Percentiles rank a stretch among this genome's conserved stretches.
phyloP scores from a whole-genome alignment of 2,888 invertebrate genomes.

The Hemistola chrysoprasaria region DNA sequence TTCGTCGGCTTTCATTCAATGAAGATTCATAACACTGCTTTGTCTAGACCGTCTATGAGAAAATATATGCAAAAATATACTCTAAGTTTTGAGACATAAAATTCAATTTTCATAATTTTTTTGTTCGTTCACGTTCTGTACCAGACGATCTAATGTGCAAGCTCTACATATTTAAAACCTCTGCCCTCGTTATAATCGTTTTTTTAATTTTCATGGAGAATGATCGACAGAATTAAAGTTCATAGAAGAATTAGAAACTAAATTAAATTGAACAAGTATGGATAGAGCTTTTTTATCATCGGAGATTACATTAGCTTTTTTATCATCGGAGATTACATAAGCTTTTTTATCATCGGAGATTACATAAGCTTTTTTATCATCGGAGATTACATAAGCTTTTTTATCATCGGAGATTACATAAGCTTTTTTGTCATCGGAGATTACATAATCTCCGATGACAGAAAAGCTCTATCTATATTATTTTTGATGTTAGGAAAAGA shows the following conservation, averaged over 20 bases:
- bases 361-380: too few species aligned
- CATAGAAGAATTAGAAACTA: constrained; percentile 11
- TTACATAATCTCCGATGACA: too few species aligned
- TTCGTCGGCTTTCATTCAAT: constrained; percentile 54
- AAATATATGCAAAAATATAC: neutral
- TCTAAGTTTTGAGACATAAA: neutral
- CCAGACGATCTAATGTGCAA: constrained; percentile 46
- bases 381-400: too few species aligned
- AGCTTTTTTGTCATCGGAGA: too few species aligned
- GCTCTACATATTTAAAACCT: constrained; percentile 55
- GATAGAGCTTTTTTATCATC: too few species aligned
- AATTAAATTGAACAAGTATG: too few species aligned
- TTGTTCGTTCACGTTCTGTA: neutral
- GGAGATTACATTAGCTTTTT: too few species aligned
- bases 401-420: too few species aligned
- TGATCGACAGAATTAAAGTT: constrained; percentile 24
- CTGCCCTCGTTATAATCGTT: constrained; percentile 32
- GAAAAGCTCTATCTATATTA: too few species aligned
- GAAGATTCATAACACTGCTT: constrained; percentile 48
- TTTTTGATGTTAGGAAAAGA: too few species aligned
- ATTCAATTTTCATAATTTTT: neutral
- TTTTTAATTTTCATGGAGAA: constrained; percentile 39
- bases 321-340: too few species aligned
- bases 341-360: too few species aligned
- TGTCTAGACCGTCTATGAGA: constrained; percentile 51